These are phyloP conservation scores for Pocillopora grandis DNA, from an alignment of 92 coral and sea anemone genomes.

Conservation along the genomic window DNA sequence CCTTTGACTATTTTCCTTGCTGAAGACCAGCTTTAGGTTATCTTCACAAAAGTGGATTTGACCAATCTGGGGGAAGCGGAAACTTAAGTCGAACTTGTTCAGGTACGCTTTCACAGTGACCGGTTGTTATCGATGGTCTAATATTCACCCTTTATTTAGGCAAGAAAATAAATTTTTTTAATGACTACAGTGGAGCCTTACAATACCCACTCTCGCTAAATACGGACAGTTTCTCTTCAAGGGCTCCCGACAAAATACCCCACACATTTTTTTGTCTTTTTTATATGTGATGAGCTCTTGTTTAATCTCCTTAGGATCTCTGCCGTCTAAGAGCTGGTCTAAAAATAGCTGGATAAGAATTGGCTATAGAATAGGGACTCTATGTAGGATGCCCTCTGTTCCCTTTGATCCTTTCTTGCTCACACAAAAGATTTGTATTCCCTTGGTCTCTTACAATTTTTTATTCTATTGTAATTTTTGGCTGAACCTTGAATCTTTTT, in stretches of 20 bases:
- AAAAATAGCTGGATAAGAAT: neutral
- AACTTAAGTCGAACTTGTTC: slow-evolving; percentile 18
- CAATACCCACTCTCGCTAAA: no score
- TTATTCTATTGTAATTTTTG: no score
- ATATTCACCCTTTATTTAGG: no score
- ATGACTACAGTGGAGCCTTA: no score
- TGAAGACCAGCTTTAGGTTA: slow-evolving; percentile 26
- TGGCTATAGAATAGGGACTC: neutral
- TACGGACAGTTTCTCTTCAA: no score
- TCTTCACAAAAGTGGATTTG: neutral
- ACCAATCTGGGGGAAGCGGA: slow-evolving; percentile 12
- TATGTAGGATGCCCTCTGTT: neutral
- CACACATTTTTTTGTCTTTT: no score
- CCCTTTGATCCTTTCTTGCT: neutral
- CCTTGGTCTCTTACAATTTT: no score
- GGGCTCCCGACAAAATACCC: no score
- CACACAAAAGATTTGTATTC: no score
- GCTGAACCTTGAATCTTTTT: no score
- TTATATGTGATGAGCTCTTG: neutral
- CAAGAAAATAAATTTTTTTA: no score
- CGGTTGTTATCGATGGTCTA: no score
- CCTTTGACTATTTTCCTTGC: slow-evolving; percentile 32
- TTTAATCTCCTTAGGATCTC: neutral
- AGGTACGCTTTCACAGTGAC: slow-evolving; percentile 2
- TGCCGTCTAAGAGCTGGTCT: neutral